Evolutionary conservation across 1,140 invertebrate species (phyloP).

Genomic region (Danaus melanippus): DNA sequence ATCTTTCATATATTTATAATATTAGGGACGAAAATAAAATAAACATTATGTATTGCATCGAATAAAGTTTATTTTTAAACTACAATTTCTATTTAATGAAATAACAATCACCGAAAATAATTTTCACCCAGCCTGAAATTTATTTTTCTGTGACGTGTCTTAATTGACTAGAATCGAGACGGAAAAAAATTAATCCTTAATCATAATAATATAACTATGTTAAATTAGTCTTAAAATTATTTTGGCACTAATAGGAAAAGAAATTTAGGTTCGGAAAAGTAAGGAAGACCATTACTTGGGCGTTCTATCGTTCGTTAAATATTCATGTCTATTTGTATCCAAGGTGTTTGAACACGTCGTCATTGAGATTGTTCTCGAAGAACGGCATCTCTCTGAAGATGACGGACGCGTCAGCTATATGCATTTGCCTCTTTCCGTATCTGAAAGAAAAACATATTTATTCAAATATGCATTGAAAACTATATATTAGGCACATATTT

Average conservation of each 20-base stretch:
- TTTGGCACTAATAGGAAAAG: no score
- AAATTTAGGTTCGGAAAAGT: no score
- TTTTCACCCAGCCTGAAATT: constrained; percentile 49
- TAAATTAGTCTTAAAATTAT: constrained; percentile 1
- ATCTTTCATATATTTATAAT: no score
- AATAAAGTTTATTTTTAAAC: no score
- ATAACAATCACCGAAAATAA: constrained; percentile 29
- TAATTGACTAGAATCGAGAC: constrained; percentile 37
- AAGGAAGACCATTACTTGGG: constrained; percentile 6
- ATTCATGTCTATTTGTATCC: constrained; percentile 44
- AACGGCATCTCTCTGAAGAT: constrained; percentile 57
- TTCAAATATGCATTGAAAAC: neutral
- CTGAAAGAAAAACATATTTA: constrained; percentile 30
- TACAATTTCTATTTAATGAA: neutral
- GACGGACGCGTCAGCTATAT: constrained; percentile 59
- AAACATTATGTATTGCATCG: no score
- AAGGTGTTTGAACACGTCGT: constrained; percentile 50
- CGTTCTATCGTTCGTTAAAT: constrained; percentile 8
- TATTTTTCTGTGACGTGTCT: constrained; percentile 25
- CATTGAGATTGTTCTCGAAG: constrained; percentile 43
- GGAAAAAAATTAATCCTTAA: constrained; percentile 5
- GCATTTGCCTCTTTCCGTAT: constrained; percentile 63
- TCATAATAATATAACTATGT: constrained; percentile 2
- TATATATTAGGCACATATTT: no score
- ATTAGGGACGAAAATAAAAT: no score